Evolutionary conservation across 2,888 invertebrate species (phyloP), one percentile per base, ranked within the genome.

Genomic region (Trisateles emortualis): DNA sequence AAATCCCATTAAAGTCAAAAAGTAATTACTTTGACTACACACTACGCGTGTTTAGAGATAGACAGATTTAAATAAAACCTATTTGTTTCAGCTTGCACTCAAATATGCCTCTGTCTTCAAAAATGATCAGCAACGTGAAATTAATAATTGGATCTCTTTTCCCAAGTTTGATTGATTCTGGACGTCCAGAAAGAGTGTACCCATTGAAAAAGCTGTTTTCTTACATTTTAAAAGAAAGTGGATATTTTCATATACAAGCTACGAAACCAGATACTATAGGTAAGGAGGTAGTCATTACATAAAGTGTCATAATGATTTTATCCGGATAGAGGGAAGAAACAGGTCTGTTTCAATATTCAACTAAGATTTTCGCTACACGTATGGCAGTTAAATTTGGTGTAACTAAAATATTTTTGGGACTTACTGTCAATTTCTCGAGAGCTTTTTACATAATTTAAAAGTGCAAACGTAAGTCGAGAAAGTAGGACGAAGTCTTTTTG

Each of bases 181-280:
- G 74, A 47, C 77, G 93, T 48, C 72, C 85, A 3, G 76, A 93
- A 22, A 90, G 86, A 77, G 80, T 94, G 33, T 95, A 94, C 68
- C 95, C 95, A 0, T 47, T 95, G n/a, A 77, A 60, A 1, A 75
- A 81, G 0, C 56, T 71, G 1, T 44, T 89, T 0, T 46, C 59
- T 1, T 83, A 84, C 43, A 6, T 89, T 9, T 0, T 93, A 5
- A 79, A 86, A 64, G 95, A 95, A 83, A 80, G 81, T 33, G 95
- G 95, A 10, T 96, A 96, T 68, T 83, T 96, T 59, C 97, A 97
- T 79, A 72, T 97, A 26, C 97, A 97, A 84, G 94, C 96, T 0
- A 96, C 97, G 0, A 97, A 97, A 85, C 97, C 97, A 2, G 97
- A 97, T 74, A 97, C 97, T 0, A 86, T 96, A 48, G 97, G 96